Percentiles rank a stretch among this genome's conserved stretches.
phyloP scores from a whole-genome alignment of 2,888 invertebrate genomes.

The Acanthacorydalis orientalis region DNA sequence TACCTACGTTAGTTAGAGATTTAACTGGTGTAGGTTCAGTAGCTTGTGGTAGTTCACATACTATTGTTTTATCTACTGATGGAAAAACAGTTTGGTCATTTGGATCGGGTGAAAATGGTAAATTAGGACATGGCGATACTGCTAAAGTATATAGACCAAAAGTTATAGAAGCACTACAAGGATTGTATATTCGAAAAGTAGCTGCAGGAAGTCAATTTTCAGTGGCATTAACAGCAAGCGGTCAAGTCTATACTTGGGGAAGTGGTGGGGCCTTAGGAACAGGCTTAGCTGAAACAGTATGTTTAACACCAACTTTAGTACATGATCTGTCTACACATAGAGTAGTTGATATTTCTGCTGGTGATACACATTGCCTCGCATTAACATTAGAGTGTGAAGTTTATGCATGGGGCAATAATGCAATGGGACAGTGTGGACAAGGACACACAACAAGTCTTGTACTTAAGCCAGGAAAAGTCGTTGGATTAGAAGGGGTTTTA shows the following conservation, averaged over 20 bases:
- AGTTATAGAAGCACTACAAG: slow-evolving; percentile 38
- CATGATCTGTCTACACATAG: slow-evolving; percentile 32
- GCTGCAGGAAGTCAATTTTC: slow-evolving; percentile 36
- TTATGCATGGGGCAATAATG: slow-evolving; percentile 44
- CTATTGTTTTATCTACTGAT: slow-evolving; percentile 32
- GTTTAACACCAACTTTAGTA: slow-evolving; percentile 33
- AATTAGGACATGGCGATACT: slow-evolving; percentile 25
- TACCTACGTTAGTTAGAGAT: slow-evolving; percentile 39
- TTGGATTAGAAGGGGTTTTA: slow-evolving; percentile 32
- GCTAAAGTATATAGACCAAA: slow-evolving; percentile 35
- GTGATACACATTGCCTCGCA: slow-evolving; percentile 43
- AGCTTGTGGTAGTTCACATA: slow-evolving; percentile 36
- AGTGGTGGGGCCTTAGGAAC: slow-evolving; percentile 40
- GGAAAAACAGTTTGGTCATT: slow-evolving; percentile 39
- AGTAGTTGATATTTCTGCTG: slow-evolving; percentile 39
- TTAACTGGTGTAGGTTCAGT: slow-evolving; percentile 37
- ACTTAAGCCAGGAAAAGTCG: slow-evolving; percentile 34
- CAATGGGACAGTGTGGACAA: slow-evolving; percentile 47
- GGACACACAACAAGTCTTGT: slow-evolving; percentile 41
- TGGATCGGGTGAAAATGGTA: slow-evolving; percentile 36
- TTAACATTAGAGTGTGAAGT: slow-evolving; percentile 34
- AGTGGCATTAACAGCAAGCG: slow-evolving; percentile 31
- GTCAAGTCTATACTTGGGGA: slow-evolving; percentile 44
- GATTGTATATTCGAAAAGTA: slow-evolving; percentile 35
- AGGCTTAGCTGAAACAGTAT: slow-evolving; percentile 35